Evolutionary conservation across 1,140 invertebrate species (phyloP).

Genomic region (Coboldia fuscipes): DNA sequence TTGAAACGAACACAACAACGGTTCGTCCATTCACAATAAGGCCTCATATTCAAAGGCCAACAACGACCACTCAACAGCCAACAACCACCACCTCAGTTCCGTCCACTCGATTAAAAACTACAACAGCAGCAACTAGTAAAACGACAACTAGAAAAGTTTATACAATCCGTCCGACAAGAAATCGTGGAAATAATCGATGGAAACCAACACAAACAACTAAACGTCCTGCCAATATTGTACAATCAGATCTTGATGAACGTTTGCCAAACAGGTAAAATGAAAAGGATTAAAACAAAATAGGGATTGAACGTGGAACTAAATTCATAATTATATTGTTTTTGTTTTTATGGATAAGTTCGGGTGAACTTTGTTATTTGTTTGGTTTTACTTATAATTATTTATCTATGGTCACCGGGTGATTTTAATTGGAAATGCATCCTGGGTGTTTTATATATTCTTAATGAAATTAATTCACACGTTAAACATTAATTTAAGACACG

Average conservation of each 20-base stretch:
- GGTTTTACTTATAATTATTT: no score
- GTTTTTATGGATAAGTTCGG: no score
- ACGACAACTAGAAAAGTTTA: conserved; percentile 3
- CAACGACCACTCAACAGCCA: conserved; percentile 18
- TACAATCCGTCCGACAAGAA: conserved; percentile 9
- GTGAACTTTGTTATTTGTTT: no score
- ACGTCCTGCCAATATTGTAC: not conserved
- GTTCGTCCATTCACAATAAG: conserved; percentile 11
- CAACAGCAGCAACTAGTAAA: conserved; percentile 24
- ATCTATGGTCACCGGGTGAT: no score
- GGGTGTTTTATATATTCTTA: no score
- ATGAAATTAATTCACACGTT: no score
- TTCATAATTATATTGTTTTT: no score
- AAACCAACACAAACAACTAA: conserved; percentile 1
- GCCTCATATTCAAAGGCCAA: conserved; percentile 19
- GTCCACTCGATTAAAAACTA: conserved; percentile 14
- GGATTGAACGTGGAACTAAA: no score
- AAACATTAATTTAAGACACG: no score
- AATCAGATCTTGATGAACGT: conserved; percentile 2
- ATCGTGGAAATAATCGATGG: conserved; percentile 16
- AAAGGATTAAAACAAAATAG: no score
- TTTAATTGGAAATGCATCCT: no score
- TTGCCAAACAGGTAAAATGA: conserved; percentile 3
- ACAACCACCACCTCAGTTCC: conserved; percentile 8
- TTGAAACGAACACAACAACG: conserved; percentile 2